Conservation (phyloP, 1,140 invertebrate genomes). For the Drosophila athabasca region DNA sequence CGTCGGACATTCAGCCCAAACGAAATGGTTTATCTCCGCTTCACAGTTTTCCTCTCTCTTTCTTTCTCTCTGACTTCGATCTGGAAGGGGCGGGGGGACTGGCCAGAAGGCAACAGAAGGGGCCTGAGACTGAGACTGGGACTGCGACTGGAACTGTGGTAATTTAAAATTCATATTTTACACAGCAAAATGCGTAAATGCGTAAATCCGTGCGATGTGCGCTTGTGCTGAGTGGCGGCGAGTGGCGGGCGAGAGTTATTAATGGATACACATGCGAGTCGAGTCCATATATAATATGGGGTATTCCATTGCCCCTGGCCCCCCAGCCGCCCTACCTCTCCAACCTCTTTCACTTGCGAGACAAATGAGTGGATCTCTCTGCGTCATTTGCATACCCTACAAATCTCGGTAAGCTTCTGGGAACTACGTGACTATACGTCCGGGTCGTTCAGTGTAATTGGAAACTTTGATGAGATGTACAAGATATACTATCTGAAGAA, state of each 20-base stretch:
- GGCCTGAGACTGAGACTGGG: background rate
- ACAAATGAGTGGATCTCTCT: slow-evolving; percentile 17
- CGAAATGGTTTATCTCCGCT: slow-evolving; percentile 20
- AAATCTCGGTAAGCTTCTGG: slow-evolving; percentile 13
- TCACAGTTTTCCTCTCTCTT: slow-evolving; percentile 8
- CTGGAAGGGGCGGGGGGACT: slow-evolving; percentile 6
- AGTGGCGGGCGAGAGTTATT: slow-evolving; percentile 66
- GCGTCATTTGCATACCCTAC: slow-evolving; percentile 47
- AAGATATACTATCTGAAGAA: slow-evolving; percentile 19
- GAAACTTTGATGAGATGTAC: slow-evolving; percentile 16
- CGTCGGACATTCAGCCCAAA: background rate
- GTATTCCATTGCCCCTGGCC: background rate
- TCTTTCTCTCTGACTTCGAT: background rate
- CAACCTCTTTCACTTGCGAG: background rate
- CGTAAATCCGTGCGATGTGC: slow-evolving; percentile 35
- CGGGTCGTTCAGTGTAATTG: slow-evolving; percentile 26
- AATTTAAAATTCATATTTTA: slow-evolving; percentile 81
- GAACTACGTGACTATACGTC: slow-evolving; percentile 35
- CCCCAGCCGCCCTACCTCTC: too few relatives aligned
- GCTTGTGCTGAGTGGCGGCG: slow-evolving; percentile 68
- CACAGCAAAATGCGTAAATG: slow-evolving; percentile 54
- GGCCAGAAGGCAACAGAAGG: background rate
- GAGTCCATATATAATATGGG: slow-evolving; percentile 26
- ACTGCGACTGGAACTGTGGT: slow-evolving; percentile 25
- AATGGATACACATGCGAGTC: slow-evolving; percentile 59